phyloP scores from a whole-genome alignment of 1,140 invertebrate species.

The Drosophila dunni region DNA sequence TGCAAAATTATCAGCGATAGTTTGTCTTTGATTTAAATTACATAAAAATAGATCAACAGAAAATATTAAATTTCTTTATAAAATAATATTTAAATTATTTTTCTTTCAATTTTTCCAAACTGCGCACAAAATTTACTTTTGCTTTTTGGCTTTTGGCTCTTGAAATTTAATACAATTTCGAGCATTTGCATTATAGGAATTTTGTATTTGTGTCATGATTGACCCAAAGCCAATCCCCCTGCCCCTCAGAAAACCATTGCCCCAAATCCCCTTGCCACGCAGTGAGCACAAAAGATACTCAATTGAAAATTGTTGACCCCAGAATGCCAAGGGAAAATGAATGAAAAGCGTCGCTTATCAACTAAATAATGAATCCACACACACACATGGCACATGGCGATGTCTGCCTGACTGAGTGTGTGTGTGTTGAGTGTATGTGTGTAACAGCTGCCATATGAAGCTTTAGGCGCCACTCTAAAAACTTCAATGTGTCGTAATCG shows the following conservation, averaged over 20 bases:
- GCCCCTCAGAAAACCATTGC: background rate
- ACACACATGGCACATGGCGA: conserved; percentile 19
- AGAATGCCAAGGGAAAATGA: conserved; percentile 24
- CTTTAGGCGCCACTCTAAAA: conserved; percentile 43
- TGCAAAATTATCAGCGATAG: background rate
- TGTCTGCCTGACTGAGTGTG: conserved; percentile 1
- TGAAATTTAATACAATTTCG: conserved; percentile 1
- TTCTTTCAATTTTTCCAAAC: background rate
- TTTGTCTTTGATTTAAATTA: background rate
- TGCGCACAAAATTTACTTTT: background rate
- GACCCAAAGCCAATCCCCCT: background rate
- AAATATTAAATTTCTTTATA: background rate
- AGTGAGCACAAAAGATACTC: background rate
- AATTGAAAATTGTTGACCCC: conserved; percentile 34
- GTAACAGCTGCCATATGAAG: conserved; percentile 39
- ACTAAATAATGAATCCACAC: conserved; percentile 21
- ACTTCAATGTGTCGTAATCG: conserved; percentile 74
- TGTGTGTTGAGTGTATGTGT: conserved; percentile 8
- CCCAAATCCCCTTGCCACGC: background rate
- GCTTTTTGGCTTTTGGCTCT: background rate
- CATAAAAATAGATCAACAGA: too few relatives aligned
- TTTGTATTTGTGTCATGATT: conserved; percentile 12
- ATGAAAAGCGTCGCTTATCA: conserved; percentile 51
- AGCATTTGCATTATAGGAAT: conserved; percentile 11
- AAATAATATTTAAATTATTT: too few relatives aligned